Evolutionary conservation across 2,888 invertebrate genomes (phyloP).

Genomic region (Drosophila suboccidentalis): DNA sequence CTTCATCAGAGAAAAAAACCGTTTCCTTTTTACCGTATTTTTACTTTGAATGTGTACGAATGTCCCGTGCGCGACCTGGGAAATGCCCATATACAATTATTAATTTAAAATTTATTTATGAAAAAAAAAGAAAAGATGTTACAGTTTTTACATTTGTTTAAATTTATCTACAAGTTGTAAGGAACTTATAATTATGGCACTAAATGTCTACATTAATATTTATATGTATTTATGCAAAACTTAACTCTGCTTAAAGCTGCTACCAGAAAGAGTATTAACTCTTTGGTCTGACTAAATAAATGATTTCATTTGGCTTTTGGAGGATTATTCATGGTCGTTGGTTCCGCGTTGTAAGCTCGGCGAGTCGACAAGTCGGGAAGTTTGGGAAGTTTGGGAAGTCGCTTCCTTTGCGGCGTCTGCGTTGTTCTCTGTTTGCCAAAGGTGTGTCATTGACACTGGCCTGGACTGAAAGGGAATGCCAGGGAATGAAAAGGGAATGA

Average conservation of each 20-base stretch:
- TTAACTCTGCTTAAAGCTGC: background rate
- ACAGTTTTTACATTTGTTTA: too few relatives aligned
- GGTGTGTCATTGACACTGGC: conserved; percentile 74
- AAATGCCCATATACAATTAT: too few relatives aligned
- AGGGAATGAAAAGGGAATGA: background rate
- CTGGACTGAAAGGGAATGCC: conserved; percentile 2
- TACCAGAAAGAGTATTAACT: conserved; percentile 1
- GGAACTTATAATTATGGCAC: too few relatives aligned
- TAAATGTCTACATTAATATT: too few relatives aligned
- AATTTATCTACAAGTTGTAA: too few relatives aligned
- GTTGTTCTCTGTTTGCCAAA: conserved; percentile 48
- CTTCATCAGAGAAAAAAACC: too few relatives aligned
- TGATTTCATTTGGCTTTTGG: conserved; percentile 23
- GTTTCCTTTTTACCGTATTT: too few relatives aligned
- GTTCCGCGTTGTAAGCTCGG: conserved; percentile 45
- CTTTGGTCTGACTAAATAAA: background rate
- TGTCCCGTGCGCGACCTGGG: too few relatives aligned
- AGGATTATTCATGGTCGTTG: conserved; percentile 60
- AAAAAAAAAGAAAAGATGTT: too few relatives aligned
- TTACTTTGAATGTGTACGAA: too few relatives aligned
- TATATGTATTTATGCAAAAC: too few relatives aligned
- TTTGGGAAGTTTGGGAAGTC: conserved; percentile 30
- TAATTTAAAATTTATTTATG: too few relatives aligned
- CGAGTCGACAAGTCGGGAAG: conserved; percentile 8
- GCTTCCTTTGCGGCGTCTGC: conserved; percentile 46